These are phyloP conservation scores for Sitobion miscanthi DNA, from an alignment of 1,140 invertebrate species.

Conservation along the genomic window DNA sequence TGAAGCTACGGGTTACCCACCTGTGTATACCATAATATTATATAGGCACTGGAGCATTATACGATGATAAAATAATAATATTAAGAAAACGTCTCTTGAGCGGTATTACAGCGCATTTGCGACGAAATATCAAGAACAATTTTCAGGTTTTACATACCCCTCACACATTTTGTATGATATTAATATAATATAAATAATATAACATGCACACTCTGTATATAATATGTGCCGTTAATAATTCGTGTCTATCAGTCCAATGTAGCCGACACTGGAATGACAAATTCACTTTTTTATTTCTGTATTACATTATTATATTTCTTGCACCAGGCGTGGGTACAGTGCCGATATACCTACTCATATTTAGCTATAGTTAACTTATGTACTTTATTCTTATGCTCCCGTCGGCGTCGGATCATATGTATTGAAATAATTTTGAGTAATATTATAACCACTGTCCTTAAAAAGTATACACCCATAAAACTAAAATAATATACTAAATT, in stretches of 20 bases:
- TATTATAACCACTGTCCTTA: neutral
- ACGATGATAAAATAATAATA: neutral
- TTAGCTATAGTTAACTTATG: neutral
- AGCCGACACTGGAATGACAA: neutral
- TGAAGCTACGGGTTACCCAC: neutral
- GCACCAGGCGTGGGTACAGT: neutral
- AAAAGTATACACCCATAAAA: neutral
- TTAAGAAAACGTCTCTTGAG: neutral
- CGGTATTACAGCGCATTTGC: neutral
- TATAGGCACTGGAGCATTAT: neutral
- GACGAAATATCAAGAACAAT: neutral
- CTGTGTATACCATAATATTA: neutral
- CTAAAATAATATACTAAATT: neutral
- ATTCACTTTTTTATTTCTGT: neutral
- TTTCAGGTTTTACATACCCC: neutral
- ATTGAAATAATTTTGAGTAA: neutral
- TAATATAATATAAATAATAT: neutral
- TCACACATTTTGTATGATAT: neutral
- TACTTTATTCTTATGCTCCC: neutral
- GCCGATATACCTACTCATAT: neutral
- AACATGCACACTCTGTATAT: neutral
- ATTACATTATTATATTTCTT: neutral
- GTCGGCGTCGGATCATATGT: neutral
- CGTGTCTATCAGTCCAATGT: neutral
- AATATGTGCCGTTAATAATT: neutral